These are phyloP conservation scores for Drosophila kanekoi DNA, from an alignment of 2,888 invertebrate species.

Conservation along the genomic window DNA sequence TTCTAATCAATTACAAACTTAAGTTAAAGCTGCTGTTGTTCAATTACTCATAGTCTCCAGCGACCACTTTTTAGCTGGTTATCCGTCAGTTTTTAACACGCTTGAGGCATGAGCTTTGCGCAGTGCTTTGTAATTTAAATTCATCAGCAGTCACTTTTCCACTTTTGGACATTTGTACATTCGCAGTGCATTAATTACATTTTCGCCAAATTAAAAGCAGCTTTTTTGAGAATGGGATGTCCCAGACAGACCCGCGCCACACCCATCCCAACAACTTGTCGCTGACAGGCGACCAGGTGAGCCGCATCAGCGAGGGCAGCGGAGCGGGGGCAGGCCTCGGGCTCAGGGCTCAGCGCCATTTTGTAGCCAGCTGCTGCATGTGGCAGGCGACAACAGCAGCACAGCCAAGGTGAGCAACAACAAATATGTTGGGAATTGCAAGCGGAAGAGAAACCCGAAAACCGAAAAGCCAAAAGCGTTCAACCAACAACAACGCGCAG, in stretches of 20 bases:
- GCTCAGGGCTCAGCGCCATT: constrained; percentile 66
- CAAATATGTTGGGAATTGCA: constrained; percentile 31
- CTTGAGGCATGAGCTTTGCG: not conserved
- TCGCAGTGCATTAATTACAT: constrained; percentile 66
- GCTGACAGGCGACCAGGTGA: constrained; percentile 54
- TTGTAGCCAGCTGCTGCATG: constrained; percentile 73
- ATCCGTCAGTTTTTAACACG: not conserved
- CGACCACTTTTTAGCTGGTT: constrained; percentile 1
- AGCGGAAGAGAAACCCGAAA: constrained; percentile 51
- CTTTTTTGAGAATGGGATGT: constrained; percentile 34
- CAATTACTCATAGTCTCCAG: too few species aligned
- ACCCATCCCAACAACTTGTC: constrained; percentile 28
- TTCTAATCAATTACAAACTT: too few species aligned
- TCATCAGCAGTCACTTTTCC: constrained; percentile 50
- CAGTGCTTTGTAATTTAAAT: constrained; percentile 37
- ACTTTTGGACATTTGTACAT: constrained; percentile 39
- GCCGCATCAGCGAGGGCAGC: constrained; percentile 21
- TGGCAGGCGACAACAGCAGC: constrained; percentile 70
- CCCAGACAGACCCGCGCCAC: constrained; percentile 19
- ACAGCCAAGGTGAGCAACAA: constrained; percentile 41
- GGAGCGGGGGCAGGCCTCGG: constrained; percentile 26
- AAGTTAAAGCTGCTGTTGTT: too few species aligned
- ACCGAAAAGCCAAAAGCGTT: constrained; percentile 66
- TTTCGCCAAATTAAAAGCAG: constrained; percentile 68
- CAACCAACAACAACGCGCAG: constrained; percentile 55